These are phyloP conservation scores for Numida meleagris DNA, from an alignment of 2,113 vertebrate genomes.

Conservation along the genomic window DNA sequence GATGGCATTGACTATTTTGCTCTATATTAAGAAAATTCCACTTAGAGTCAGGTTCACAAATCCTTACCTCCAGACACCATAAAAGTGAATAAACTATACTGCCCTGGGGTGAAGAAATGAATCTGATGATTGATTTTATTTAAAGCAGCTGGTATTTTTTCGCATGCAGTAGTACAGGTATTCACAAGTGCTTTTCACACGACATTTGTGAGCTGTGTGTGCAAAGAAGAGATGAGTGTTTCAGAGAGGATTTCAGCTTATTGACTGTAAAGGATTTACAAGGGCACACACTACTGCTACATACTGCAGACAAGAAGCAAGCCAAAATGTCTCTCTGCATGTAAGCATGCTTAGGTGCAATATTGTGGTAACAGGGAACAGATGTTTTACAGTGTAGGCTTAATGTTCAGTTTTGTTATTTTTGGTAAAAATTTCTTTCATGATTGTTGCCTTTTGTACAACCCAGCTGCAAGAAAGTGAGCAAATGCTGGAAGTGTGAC, in stretches of 20 bases:
- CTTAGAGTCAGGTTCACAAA: constrained; percentile 70
- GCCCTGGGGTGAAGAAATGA: constrained; percentile 63
- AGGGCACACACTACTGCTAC: constrained; percentile 62
- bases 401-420: constrained; percentile 72
- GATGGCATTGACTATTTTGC: constrained; percentile 21
- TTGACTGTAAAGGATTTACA: constrained; percentile 28
- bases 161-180: constrained; percentile 77
- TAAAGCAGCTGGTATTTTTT: constrained; percentile 70
- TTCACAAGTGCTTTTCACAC: constrained; percentile 76
- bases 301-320: constrained; percentile 66
- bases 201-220: constrained; percentile 70
- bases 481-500: constrained; percentile 82
- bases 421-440: constrained; percentile 78
- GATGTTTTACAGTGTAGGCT: constrained; percentile 76
- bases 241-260: constrained; percentile 52
- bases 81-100: constrained; percentile 29
- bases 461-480: constrained; percentile 80
- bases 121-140: constrained; percentile 63
- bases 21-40: constrained; percentile 42
- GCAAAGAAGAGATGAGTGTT: constrained; percentile 48
- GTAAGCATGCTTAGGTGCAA: constrained; percentile 82
- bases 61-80: constrained; percentile 66
- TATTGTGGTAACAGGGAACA: constrained; percentile 79
- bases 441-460: constrained; percentile 82
- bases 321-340: constrained; percentile 75